phyloP scores from a whole-genome alignment of 2,888 invertebrate species.

The Cheilosia urbana region DNA sequence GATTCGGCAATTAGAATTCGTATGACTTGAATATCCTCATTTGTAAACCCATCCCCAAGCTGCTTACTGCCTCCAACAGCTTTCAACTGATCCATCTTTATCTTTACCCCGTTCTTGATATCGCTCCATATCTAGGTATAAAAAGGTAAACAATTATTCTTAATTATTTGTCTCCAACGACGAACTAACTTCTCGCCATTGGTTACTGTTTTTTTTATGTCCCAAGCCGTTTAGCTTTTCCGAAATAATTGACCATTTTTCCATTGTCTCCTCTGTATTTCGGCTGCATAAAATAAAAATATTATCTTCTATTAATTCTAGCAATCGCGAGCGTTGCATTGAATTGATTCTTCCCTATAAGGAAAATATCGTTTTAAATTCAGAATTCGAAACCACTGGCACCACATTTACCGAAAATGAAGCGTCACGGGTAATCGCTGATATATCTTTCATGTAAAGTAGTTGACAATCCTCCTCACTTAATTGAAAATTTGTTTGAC shows the following conservation, averaged over 20 bases:
- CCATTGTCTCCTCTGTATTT: not conserved
- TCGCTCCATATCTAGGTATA: slow-evolving; percentile 8
- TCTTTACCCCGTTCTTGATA: slow-evolving; percentile 1
- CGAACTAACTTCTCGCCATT: slow-evolving; percentile 8
- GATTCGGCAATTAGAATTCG: not conserved
- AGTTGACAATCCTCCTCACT: slow-evolving; percentile 30
- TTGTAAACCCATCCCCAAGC: not conserved
- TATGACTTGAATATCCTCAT: slow-evolving; percentile 1
- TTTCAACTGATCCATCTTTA: not conserved
- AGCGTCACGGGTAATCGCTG: not conserved
- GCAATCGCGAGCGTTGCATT: not conserved
- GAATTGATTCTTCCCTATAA: slow-evolving; percentile 2
- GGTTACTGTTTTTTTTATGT: not conserved
- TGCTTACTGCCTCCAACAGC: not conserved
- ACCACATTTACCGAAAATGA: slow-evolving; percentile 1
- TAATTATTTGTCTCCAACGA: no score
- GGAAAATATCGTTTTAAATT: not conserved
- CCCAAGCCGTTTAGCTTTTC: slow-evolving; percentile 1
- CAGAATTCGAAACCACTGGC: not conserved
- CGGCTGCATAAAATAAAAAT: not conserved
- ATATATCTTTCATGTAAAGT: slow-evolving; percentile 8
- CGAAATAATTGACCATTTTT: slow-evolving; percentile 10
- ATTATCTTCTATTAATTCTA: not conserved
- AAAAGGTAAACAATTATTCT: not conserved
- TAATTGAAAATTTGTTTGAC: not conserved